A percentile compares a stretch with the other conserved stretches of the same genome.
These are phyloP conservation scores for Agapornis roseicollis DNA, from an alignment of 2,113 vertebrate species.

Conservation along the genomic window DNA sequence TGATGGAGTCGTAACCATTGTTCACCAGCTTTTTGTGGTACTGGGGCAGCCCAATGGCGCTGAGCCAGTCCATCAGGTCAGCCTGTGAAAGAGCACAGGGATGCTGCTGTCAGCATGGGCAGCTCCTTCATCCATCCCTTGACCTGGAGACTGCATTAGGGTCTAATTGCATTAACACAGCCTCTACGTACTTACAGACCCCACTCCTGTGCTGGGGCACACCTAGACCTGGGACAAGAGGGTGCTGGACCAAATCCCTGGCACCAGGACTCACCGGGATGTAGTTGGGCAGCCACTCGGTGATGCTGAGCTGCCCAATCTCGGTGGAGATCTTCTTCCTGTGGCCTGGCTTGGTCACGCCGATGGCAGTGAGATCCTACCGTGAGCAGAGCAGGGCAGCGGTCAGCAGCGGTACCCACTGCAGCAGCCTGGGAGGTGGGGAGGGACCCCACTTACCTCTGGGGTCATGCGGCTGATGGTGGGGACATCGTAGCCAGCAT, in stretches of 20 bases:
- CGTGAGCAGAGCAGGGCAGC: not conserved
- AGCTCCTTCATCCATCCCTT: not conserved
- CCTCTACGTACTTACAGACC: not conserved
- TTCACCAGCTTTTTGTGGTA: constrained; percentile 92
- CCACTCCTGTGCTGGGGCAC: not conserved
- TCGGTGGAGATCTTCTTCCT: constrained; percentile 94
- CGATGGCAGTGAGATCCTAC: constrained; percentile 94
- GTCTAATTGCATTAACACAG: not conserved
- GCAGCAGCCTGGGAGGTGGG: not conserved
- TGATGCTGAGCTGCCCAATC: constrained; percentile 89
- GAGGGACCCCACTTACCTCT: constrained; percentile 77
- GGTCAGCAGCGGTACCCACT: not conserved
- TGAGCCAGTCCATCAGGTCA: constrained; percentile 92
- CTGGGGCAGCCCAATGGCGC: constrained; percentile 88
- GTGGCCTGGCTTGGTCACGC: constrained; percentile 95
- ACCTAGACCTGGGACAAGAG: not conserved
- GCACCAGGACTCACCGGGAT: constrained; percentile 82
- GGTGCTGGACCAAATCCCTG: not conserved
- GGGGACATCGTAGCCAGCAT: constrained; percentile 90
- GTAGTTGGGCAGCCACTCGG: constrained; percentile 92
- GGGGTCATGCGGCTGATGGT: constrained; percentile 98
- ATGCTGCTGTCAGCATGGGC: not conserved
- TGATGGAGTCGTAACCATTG: constrained; percentile 94
- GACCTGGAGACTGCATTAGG: not conserved
- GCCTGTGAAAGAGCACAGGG: constrained; percentile 59